Base-by-base conservation (phyloP, 1,140 invertebrate genomes). In the Sminthurinus signatus region DNA sequence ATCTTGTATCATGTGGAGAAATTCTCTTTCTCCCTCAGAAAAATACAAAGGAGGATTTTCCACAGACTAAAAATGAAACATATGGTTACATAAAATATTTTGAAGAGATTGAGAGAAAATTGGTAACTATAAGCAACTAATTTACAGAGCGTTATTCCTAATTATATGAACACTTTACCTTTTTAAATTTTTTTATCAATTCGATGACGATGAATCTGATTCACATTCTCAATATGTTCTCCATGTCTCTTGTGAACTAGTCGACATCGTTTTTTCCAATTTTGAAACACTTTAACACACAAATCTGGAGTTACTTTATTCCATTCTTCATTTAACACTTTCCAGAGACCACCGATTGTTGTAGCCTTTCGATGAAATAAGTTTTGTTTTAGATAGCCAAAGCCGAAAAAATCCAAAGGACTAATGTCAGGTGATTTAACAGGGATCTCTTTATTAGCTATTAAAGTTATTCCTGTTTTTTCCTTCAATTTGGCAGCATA, bases 261-360 rank as follows among this genome's bases (percentile, higher is more conserved):
- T 23, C 60, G 60, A 28, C 12, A 27, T 39, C 60, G 3, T 27
- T 23, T 39, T 55, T 62, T 55, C 60, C 60, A 62, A 12, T 1
- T 14, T 23, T 32, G 4, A n/a, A 54, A 44, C n/a, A 62, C 60
- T 52, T 55, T 27, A 42, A 3, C 3, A 28, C 2, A 3, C 25
- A 5, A 54, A 39, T 39, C 28, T 42, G 32, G 32, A 10, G 48
- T 43, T 3, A 54, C 36, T 43, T 44, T 55, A 17, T 28, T 14
- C 60, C 60, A 62, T 21, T 62, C 50, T 27, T 62, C 19, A 2
- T 43, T 5, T 1, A 54, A 21, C 2, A 46, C 36, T 62, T 62
- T 62, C 60, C 60, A 54, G 48, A 55, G 19, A 29, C 60, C 60
- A 1, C 21, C 3, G 0, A 62, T 2, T 17, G 51, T 62, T 27